phyloP scores from a whole-genome alignment of 2,888 invertebrate genomes.

The Cheilosia scutellata region DNA sequence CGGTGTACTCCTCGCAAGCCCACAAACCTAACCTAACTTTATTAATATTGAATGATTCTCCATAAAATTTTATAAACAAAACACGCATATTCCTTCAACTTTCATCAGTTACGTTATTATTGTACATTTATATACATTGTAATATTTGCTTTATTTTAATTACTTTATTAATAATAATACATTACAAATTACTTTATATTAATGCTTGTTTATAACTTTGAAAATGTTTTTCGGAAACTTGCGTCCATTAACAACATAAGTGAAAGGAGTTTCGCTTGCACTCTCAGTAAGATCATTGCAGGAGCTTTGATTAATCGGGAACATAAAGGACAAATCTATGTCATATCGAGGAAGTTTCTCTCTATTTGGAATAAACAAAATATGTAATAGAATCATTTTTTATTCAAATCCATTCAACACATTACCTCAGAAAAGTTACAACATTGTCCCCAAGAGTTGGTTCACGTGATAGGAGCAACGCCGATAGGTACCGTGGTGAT shows the following conservation, averaged over 20 bases:
- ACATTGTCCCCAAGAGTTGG: constrained; percentile 86
- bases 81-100: too few species aligned
- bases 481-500: constrained; percentile 91
- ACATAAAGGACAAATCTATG: constrained; percentile 93
- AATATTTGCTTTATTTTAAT: not conserved
- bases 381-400: not conserved
- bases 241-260: constrained; percentile 81
- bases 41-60: too few species aligned
- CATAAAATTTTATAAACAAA: too few species aligned
- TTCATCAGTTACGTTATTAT: too few species aligned
- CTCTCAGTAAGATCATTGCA: constrained; percentile 82
- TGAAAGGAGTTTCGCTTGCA: constrained; percentile 81
- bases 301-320: constrained; percentile 90
- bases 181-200: not conserved
- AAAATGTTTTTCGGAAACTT: constrained; percentile 79
- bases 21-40: too few species aligned
- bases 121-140: too few species aligned
- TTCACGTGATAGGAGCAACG: constrained; percentile 90
- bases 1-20: too few species aligned
- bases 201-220: constrained; percentile 79
- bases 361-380: constrained; percentile 76
- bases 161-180: not conserved
- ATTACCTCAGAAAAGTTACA: constrained; percentile 83
- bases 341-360: constrained; percentile 87
- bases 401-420: not conserved